Evolutionary conservation across 2,113 vertebrate genomes (phyloP), one percentile per base, ranked within the genome.

Genomic region (Cyphomyrus plagiostoma): DNA sequence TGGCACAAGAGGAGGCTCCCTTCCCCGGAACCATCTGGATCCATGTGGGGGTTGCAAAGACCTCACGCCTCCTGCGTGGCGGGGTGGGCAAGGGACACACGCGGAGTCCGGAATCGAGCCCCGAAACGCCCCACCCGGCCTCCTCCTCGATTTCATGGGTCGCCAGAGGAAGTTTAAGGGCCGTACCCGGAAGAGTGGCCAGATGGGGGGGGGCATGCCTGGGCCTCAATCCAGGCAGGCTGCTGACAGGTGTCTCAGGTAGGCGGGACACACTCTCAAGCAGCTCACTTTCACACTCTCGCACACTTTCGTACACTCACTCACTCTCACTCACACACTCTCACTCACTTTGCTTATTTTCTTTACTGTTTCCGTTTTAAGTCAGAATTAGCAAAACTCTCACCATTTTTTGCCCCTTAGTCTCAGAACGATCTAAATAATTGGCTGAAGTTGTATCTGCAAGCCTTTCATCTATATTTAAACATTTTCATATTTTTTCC

Each of bases 111-210:
- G 88, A 58, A 26, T 17, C 0, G 90, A 92, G 48, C 49, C 82
- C 4, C 90, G 89, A 46, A 50, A 80, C n/a, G 35, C 92, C 56
- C 94, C 93, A 94, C 92, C 93, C 1, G 89, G 90, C 1, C 50
- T 53, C 3, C 91, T 95, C 35, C 52, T 92, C 87, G 91, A 95
- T 88, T 94, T 94, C 88, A 94, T 94, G 92, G 93, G 89, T 52
- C 90, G 92, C 11, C 93, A 95, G 90, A 86, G 91, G 9, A 92
- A 88, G 89, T 95, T 94, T 92, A 94, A 92, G 92, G 94, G 92
- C 53, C 90, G 93, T 86, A 95, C 95, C 89, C 95, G 94, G 91
- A 95, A 94, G 91, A 92, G 86, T 87, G 84, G 74, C 39, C 30
- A 13, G n/a, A 35, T 56, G 13, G 74, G 62, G 30, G 9, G 19